These are phyloP conservation scores for Drosophila varians DNA, from an alignment of 1,140 invertebrate species.

Conservation along the genomic window DNA sequence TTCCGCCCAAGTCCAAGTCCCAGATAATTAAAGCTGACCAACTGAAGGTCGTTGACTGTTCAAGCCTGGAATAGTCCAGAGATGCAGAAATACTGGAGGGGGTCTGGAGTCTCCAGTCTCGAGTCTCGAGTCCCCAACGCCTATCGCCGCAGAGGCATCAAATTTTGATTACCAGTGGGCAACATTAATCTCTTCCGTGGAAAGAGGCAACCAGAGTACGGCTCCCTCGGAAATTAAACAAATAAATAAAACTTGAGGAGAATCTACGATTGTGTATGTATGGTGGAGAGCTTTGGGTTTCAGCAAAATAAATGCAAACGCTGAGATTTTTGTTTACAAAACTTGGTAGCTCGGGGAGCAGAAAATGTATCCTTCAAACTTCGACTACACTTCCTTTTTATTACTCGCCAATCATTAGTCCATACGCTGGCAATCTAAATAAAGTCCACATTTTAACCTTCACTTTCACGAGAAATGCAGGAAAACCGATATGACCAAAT, in stretches of 20 bases:
- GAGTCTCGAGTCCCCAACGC: conserved; percentile 9
- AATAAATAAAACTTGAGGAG: conserved; percentile 36
- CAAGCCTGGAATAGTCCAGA: conserved; percentile 17
- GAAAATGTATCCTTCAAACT: too few relatives aligned
- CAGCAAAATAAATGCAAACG: neutral
- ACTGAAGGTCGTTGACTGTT: conserved; percentile 41
- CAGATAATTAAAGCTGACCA: conserved; percentile 51
- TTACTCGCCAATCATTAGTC: too few relatives aligned
- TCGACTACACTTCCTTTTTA: too few relatives aligned
- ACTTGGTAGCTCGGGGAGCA: neutral
- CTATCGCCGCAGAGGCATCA: conserved; percentile 36
- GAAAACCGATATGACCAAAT: neutral
- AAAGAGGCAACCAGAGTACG: neutral
- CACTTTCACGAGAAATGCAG: conserved; percentile 28
- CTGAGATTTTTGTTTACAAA: neutral
- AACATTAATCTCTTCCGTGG: conserved; percentile 28
- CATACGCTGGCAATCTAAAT: neutral
- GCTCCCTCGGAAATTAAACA: conserved; percentile 31
- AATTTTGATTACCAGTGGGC: conserved; percentile 41
- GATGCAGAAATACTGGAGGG: conserved; percentile 27
- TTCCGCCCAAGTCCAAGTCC: conserved; percentile 8
- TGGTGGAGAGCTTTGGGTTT: conserved; percentile 2
- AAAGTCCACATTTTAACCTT: neutral
- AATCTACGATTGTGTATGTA: conserved; percentile 9
- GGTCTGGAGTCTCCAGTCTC: neutral